These are phyloP conservation scores for Phenacoccus solenopsis DNA, from an alignment of 1,140 invertebrate genomes.

Conservation along the genomic window DNA sequence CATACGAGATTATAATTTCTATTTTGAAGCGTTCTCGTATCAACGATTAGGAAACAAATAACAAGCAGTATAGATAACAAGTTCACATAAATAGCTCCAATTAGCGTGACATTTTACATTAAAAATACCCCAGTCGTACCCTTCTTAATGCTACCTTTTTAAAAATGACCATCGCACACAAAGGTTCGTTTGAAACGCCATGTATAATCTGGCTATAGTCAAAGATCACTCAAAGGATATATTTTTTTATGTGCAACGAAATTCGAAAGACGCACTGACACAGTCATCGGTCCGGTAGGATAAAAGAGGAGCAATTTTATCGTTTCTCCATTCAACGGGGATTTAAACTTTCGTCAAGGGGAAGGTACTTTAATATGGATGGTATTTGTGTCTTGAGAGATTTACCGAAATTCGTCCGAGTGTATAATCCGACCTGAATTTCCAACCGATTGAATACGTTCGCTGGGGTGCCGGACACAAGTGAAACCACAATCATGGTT, in stretches of 20 bases:
- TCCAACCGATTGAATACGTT: neutral
- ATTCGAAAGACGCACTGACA: neutral
- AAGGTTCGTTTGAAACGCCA: too few relatives aligned
- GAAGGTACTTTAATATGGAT: neutral
- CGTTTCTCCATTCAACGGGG: neutral
- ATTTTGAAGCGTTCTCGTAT: too few relatives aligned
- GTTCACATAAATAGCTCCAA: too few relatives aligned
- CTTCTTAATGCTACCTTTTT: too few relatives aligned
- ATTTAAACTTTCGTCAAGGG: neutral
- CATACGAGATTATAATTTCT: too few relatives aligned
- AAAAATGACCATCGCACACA: too few relatives aligned
- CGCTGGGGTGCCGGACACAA: neutral
- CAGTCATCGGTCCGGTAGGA: neutral
- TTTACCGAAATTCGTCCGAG: neutral
- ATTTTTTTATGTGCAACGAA: neutral
- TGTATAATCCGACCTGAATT: conserved; percentile 1
- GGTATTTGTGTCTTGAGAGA: neutral
- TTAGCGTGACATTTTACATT: too few relatives aligned
- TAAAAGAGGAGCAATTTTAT: neutral
- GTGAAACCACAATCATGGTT: neutral
- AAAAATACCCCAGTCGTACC: too few relatives aligned
- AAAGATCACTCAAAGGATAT: neutral
- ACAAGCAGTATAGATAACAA: too few relatives aligned
- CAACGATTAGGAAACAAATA: too few relatives aligned
- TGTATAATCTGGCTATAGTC: neutral